A percentile compares a stretch with the other conserved stretches of the same genome.
These are phyloP conservation scores for Gallinago solitaria DNA, from an alignment of 2,797 vertebrate species.

Conservation along the genomic window DNA sequence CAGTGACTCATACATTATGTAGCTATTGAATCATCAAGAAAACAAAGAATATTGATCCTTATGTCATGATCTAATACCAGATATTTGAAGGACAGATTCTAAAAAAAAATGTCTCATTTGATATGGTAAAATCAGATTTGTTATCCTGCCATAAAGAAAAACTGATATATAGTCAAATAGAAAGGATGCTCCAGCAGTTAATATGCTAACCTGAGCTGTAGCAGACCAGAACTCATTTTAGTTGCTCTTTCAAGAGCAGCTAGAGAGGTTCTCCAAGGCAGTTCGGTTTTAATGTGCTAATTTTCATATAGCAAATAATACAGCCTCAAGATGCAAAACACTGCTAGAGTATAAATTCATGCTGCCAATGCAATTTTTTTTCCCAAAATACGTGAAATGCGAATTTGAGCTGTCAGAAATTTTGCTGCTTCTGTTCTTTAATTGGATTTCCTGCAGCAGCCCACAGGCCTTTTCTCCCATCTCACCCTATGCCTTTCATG, in stretches of 20 bases:
- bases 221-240: neutral
- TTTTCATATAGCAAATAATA: neutral
- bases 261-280: neutral
- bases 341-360: neutral
- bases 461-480: neutral
- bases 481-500: neutral
- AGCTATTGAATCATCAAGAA: slow-evolving; percentile 40
- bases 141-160: neutral
- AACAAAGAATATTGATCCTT: slow-evolving; percentile 38
- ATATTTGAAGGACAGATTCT: neutral
- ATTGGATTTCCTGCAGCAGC: neutral
- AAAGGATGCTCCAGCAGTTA: neutral
- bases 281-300: neutral
- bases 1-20: slow-evolving; percentile 32
- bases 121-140: neutral
- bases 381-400: fast-evolving
- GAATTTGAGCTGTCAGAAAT: neutral
- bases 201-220: neutral
- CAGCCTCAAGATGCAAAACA: neutral
- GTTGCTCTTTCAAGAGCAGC: neutral
- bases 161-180: neutral
- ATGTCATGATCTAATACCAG: neutral
- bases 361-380: neutral
- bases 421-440: neutral
- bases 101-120: neutral